Evolutionary conservation across 2,113 vertebrate species (phyloP), one percentile per base, ranked within the genome.

Genomic region (Oxygymnocypris stewartii): DNA sequence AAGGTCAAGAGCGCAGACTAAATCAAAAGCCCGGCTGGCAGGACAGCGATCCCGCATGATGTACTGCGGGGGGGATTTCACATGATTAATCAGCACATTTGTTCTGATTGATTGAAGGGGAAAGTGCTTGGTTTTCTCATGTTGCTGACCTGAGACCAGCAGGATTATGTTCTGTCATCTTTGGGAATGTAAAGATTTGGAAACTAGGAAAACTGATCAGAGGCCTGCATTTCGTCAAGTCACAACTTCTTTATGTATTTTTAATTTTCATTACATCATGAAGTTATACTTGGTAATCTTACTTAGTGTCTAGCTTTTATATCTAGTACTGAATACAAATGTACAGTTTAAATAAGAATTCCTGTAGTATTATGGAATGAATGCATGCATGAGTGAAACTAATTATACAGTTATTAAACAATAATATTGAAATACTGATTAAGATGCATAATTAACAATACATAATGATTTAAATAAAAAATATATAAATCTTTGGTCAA

Each of bases 71-170:
- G n/a, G 47, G 35, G 35, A 74, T 78, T 57, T 42, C 31, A 8
- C 57, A 16, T 79, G 74, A 79, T 67, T 42, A 79, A 80, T 87
- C 63, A 85, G 40, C 40, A 71, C 35, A 54, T 49, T 65, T 78
- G 5, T 47, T n/a, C 23, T 10, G 73, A 78, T 79, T 51, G 75
- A 73, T 31, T 25, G 49, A 49, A 76, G 13, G 12, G 75, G 31
- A 9, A 67, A 51, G 31, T 31, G 9, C 35, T 2, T 11, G 40
- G 2, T 6, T 61, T 63, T 1, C 37, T 35, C 7, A 42, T 28
- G 80, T 49, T n/a, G 12, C 61, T 71, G 76, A 25, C 79, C 76
- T 28, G 44, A 51, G 44, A 79, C 18, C 63, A 16, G 31, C 25
- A 31, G 31, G 61, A 44, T 57, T 61, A 10, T 14, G 4, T 57